Base-by-base conservation (phyloP, 2,888 invertebrate species). In the Ametastegia equiseti region DNA sequence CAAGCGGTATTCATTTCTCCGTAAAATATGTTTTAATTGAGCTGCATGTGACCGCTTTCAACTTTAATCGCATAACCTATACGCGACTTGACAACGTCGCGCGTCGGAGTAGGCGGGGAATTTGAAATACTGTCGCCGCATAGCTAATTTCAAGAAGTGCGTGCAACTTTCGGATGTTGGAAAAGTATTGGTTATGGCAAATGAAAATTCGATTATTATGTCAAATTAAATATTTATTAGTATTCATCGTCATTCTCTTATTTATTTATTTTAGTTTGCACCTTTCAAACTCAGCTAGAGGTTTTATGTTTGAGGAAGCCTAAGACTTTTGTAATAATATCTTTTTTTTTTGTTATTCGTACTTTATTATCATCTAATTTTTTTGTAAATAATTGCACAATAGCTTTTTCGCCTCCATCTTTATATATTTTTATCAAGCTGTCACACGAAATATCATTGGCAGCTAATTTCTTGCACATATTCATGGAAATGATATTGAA, bases 391-490 rank as follows among this genome's bases (percentile, higher is more conserved):
- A n/a, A n/a, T n/a, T n/a, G n/a, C n/a, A n/a, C n/a, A n/a, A 79
- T 54, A 57, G 71, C 75, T 47, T 82, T 71, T 30, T 79, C 80
- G 33, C 80, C 78, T 71, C 63, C 80, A 50, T 81, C 78, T 77
- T 78, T 60, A 75, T 39, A 82, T 33, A 82, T 71, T 80, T 80
- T 23, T 36, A 42, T 60, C n/a, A 82, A 65, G 60, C 45, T 42
- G 57, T 82, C 77, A 78, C 36, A 57, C 39, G 82, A 80, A 67
- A 81, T 69, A 81, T 82, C 78, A 80, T 71, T 73, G 45, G 33
- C 39, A 73, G 82, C 82, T 71, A 82, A 67, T 81, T 80, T 82
- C 36, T 65, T 36, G 65, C 54, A 80, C 78, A 82, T 82, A 65
- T 81, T 80, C 33, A 54, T 60, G n/a, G 80, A 78, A 77, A 82